These are phyloP conservation scores for Atta cephalotes DNA, from an alignment of 1,140 invertebrate genomes.

Conservation along the genomic window DNA sequence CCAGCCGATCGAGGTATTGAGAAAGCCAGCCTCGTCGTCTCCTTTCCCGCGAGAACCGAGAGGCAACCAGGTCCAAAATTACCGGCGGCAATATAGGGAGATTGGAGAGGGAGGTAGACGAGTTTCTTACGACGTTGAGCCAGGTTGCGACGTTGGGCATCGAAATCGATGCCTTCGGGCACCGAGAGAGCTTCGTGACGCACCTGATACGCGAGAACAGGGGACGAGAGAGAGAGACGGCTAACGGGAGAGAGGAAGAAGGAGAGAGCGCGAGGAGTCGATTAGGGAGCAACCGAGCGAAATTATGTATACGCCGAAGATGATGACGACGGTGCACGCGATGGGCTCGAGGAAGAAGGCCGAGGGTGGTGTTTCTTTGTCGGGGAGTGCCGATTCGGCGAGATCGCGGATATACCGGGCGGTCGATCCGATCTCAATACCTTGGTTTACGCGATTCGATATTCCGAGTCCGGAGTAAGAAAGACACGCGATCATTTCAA, in stretches of 20 bases:
- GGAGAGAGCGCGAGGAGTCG: constrained; percentile 62
- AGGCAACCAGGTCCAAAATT: constrained; percentile 63
- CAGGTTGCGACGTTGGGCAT: constrained; percentile 61
- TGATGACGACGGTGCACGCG: constrained; percentile 75
- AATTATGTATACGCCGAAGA: constrained; percentile 78
- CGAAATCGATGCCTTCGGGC: constrained; percentile 72
- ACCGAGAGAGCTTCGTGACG: constrained; percentile 70
- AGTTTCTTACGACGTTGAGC: constrained; percentile 59
- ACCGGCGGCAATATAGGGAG: constrained; percentile 23
- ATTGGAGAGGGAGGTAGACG: constrained; percentile 13
- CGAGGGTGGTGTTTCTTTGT: constrained; percentile 66
- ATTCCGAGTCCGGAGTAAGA: constrained; percentile 21
- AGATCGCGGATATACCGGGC: constrained; percentile 60
- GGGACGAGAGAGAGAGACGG: constrained; percentile 50
- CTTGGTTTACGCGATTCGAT: background rate
- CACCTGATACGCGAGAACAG: constrained; percentile 67
- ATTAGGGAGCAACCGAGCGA: constrained; percentile 76
- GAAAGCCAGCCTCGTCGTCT: constrained; percentile 14
- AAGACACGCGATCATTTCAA: constrained; percentile 29
- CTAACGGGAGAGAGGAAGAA: constrained; percentile 41
- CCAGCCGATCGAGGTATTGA: constrained; percentile 54
- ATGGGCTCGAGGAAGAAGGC: constrained; percentile 62
- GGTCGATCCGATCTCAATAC: constrained; percentile 46
- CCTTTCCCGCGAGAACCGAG: constrained; percentile 14
- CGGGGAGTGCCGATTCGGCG: constrained; percentile 39